Conservation (phyloP, 2,888 invertebrate genomes). For the Punctoribates punctum region DNA sequence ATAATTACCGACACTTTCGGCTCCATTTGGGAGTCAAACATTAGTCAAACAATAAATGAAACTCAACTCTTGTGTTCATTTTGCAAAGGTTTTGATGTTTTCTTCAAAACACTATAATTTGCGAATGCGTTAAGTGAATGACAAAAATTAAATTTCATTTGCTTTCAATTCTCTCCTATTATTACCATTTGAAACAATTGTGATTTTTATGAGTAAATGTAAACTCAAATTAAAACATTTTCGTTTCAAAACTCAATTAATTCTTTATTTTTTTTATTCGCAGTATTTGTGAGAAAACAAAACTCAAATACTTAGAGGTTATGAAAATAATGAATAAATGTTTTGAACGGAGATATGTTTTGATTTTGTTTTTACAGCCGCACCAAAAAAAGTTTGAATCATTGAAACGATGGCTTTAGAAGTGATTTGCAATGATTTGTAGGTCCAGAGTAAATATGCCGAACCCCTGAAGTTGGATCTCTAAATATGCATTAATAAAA, state of each 20-base stretch:
- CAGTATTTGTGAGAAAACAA: conserved; percentile 23
- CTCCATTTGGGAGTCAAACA: not conserved
- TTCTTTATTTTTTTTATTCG: not conserved
- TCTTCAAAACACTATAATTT: conserved; percentile 34
- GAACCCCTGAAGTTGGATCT: conserved; percentile 21
- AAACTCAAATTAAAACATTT: conserved; percentile 34
- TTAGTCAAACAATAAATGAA: not conserved
- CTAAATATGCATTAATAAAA: conserved; percentile 16
- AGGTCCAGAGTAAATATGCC: not conserved
- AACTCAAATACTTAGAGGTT: not conserved
- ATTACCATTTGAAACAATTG: not conserved
- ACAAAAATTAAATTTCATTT: not conserved
- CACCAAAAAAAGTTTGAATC: not conserved
- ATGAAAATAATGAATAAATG: conserved; percentile 20
- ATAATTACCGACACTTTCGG: conserved; percentile 30
- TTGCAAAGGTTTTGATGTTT: conserved; percentile 24
- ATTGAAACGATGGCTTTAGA: not conserved
- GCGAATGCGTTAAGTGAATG: not conserved
- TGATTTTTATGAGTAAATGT: not conserved
- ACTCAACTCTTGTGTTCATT: conserved; percentile 14
- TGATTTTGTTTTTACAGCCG: conserved; percentile 32
- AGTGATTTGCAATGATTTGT: not conserved
- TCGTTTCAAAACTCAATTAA: conserved; percentile 11
- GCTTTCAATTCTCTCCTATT: too few species aligned
- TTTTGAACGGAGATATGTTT: not conserved